phyloP scores from a whole-genome alignment of 2,888 invertebrate species.

The Arrhopalites spinosus region DNA sequence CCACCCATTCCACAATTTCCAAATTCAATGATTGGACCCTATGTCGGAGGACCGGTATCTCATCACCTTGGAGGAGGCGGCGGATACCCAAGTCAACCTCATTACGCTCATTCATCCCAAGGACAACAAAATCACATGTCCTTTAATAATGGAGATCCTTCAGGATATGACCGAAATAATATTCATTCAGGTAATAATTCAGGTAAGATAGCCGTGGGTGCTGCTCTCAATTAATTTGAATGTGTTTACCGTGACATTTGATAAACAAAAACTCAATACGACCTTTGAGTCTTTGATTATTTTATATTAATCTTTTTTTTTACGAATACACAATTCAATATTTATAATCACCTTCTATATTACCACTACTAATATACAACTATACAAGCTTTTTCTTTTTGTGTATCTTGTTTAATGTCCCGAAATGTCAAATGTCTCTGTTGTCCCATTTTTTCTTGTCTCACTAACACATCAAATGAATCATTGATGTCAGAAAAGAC shows the following conservation, averaged over 20 bases:
- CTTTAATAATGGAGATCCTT: not conserved
- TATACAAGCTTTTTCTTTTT: too few species aligned
- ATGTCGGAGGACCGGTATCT: not conserved
- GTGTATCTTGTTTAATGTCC: too few species aligned
- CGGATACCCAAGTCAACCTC: not conserved
- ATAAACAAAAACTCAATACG: too few species aligned
- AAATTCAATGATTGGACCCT: not conserved
- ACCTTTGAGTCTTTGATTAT: too few species aligned
- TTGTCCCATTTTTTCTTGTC: not conserved
- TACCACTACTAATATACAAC: too few species aligned
- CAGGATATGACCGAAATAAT: not conserved
- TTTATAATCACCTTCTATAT: not conserved
- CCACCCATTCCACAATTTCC: conserved; percentile 47
- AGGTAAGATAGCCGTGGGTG: too few species aligned
- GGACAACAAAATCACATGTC: not conserved
- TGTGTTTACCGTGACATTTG: too few species aligned
- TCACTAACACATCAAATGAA: not conserved
- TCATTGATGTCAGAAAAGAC: too few species aligned
- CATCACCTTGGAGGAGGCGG: too few species aligned
- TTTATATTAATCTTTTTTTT: too few species aligned
- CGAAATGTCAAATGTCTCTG: not conserved
- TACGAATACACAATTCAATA: too few species aligned
- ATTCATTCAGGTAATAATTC: conserved; percentile 2
- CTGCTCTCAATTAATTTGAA: too few species aligned
- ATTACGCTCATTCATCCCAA: not conserved